A percentile compares a stretch with the other conserved stretches of the same genome.
Evolutionary conservation across 35 echinoderm and acorn worm species (phyloP).

Genomic region (Ophiothrix spiculata): DNA sequence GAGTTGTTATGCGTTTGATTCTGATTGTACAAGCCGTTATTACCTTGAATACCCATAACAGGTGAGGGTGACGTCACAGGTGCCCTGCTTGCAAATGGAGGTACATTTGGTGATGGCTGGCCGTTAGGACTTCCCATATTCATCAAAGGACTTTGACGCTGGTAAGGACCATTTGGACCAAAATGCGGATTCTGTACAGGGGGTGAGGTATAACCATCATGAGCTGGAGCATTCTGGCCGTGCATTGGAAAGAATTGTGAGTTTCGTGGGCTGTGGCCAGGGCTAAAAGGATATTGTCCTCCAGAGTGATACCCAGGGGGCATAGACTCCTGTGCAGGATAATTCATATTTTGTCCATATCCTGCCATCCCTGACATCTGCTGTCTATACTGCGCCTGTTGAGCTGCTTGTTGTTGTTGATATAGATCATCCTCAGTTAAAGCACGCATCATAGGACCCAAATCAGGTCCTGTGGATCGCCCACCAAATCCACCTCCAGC

Average conservation of each 20-base stretch:
- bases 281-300: constrained; percentile 54
- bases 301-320: constrained; percentile 16
- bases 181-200: constrained; percentile 30
- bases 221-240: constrained; percentile 12
- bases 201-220: constrained; percentile 13
- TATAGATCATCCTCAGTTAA: constrained; percentile 71
- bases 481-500: background rate
- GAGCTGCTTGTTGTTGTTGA: constrained; percentile 8
- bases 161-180: constrained; percentile 47
- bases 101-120: constrained; percentile 24
- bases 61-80: constrained; percentile 26
- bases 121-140: constrained; percentile 75
- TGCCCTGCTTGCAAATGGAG: constrained; percentile 53
- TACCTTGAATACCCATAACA: constrained; percentile 59
- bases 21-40: constrained; percentile 39
- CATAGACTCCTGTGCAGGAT: constrained; percentile 4
- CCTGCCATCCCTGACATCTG: background rate
- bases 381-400: constrained; percentile 1
- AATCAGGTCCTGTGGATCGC: constrained; percentile 1
- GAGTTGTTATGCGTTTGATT: constrained; percentile 14
- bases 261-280: constrained; percentile 31
- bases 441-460: constrained; percentile 85
- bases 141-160: constrained; percentile 74
- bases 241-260: constrained; percentile 43
- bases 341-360: constrained; percentile 22